Percentiles rank a stretch among this genome's conserved stretches.
Conservation (phyloP, 2,888 invertebrate species). For the Tipula lateralis region DNA sequence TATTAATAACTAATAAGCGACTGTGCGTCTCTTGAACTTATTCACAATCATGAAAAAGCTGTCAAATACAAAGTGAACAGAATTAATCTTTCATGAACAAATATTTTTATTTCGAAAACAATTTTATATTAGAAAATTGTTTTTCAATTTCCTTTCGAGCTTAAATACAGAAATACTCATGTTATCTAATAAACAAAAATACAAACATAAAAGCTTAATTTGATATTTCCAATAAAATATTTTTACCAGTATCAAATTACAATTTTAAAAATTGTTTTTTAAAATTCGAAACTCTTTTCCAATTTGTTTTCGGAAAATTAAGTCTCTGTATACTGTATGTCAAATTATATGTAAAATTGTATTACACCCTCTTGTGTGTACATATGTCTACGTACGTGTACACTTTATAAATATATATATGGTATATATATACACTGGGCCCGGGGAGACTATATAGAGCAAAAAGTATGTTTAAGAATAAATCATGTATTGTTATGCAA, state of each 20-base stretch:
- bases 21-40: too few relatives aligned
- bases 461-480: not conserved
- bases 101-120: too few relatives aligned
- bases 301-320: not conserved
- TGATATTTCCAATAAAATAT: not conserved
- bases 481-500: not conserved
- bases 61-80: too few relatives aligned
- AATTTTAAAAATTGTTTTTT: not conserved
- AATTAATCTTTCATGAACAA: too few relatives aligned
- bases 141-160: not conserved
- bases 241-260: not conserved
- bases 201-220: not conserved
- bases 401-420: not conserved
- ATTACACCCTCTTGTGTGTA: not conserved
- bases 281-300: not conserved
- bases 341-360: slow-evolving; percentile 12
- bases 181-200: not conserved
- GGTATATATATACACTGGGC: not conserved
- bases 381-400: not conserved
- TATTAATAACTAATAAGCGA: too few relatives aligned
- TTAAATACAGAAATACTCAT: not conserved
- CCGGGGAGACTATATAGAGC: not conserved
- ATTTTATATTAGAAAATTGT: not conserved
- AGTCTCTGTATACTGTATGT: not conserved
- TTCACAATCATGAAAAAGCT: too few relatives aligned